Evolutionary conservation across 2,888 invertebrate genomes (phyloP), one percentile per base, ranked within the genome.

Genomic region (Thyatira batis): DNA sequence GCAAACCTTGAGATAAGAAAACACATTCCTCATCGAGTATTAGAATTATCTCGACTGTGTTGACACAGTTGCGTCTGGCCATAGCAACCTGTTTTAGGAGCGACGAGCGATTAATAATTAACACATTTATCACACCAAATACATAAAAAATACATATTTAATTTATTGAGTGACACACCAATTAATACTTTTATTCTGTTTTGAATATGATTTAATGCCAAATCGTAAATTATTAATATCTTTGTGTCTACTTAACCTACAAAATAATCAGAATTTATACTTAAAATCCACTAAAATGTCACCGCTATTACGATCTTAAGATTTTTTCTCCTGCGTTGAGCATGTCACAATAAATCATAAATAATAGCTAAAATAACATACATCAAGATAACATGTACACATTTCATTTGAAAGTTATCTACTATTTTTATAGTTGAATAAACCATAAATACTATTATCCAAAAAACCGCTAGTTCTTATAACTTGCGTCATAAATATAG

Each of bases 31-130:
- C 85, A 84, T 82, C 80, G 82, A 84, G 80, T 80, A 85, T 84
- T 85, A 81, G 84, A 88, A 87, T 89, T 89, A 91, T 89, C 87
- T 88, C 71, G 58, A 69, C 73, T 62, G 64, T 89, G 85, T 89
- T 89, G 88, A 88, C 85, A 88, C 88, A 89, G 87, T 87, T 87
- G 86, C 77, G 78, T 75, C 77, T 70, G 69, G 57, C 56, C 51
- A 53, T 50, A 50, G 20, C 63, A 73, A 67, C 50, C 2, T 30
- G 60, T 75, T 63, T 28, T 28, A 63, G 27, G 55, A 65, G 66
- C 57, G 52, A 43, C 8, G 2, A 65, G 72, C 73, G 67, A 13
- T 21, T 13, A 49, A 10, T 10, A n/a, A 43, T 50, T 0, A 6
- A 1, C 6, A 11, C 13, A 6, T 10, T 33, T 10, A n/a, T n/a